Conservation (phyloP, 2,113 vertebrate species). For the Pseudorasbora parva region DNA sequence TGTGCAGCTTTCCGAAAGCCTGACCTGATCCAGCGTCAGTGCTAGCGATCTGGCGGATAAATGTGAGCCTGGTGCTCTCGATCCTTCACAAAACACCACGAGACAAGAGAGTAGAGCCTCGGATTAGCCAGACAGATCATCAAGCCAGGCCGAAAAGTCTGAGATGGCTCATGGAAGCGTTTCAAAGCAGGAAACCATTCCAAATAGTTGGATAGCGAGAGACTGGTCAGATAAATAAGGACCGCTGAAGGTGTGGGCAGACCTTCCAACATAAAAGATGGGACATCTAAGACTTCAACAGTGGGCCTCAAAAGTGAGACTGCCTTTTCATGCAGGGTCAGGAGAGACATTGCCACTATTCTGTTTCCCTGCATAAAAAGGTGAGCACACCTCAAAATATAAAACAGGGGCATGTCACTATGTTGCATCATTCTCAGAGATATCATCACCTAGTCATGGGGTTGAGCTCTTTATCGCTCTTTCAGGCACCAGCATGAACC, state of each 20-base stretch:
- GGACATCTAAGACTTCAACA: background rate
- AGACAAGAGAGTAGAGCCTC: constrained; percentile 30
- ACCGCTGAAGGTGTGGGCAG: background rate
- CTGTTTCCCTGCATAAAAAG: constrained; percentile 12
- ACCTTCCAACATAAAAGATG: constrained; percentile 17
- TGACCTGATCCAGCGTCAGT: constrained; percentile 26
- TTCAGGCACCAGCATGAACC: background rate
- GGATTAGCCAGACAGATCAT: constrained; percentile 25
- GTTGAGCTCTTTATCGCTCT: background rate
- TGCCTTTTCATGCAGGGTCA: background rate
- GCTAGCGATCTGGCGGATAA: background rate
- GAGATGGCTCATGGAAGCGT: background rate
- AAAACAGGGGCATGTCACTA: constrained; percentile 4
- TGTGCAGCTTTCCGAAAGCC: constrained; percentile 58
- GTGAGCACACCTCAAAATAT: background rate
- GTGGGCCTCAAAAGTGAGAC: background rate
- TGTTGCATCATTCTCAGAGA: constrained; percentile 37
- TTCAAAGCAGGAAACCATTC: background rate
- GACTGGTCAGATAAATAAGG: background rate
- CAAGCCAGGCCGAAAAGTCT: background rate
- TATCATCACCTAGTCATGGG: background rate
- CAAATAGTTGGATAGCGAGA: background rate
- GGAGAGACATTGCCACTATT: background rate
- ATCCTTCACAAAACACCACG: constrained; percentile 4
- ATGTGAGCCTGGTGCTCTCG: background rate